Evolutionary conservation across 2,797 vertebrate species (phyloP).

Genomic region (Potorous gilbertii): DNA sequence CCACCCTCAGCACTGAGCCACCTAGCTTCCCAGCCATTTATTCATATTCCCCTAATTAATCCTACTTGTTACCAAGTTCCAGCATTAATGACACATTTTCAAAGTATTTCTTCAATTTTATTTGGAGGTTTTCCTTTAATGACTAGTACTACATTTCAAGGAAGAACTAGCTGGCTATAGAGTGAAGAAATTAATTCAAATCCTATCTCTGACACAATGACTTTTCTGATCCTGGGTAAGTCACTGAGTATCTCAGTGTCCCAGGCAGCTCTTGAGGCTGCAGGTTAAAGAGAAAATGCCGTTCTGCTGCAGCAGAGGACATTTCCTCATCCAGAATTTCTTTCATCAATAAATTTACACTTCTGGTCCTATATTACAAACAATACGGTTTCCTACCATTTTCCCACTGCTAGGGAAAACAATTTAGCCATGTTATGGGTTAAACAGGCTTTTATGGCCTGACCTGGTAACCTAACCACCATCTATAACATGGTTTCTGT

Average conservation of each 20-base stretch:
- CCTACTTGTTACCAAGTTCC: background rate
- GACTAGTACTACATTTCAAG: conserved; percentile 9
- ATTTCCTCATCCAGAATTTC: background rate
- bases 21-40: background rate
- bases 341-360: background rate
- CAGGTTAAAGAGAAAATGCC: background rate
- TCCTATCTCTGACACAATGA: background rate
- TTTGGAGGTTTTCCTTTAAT: conserved; percentile 44
- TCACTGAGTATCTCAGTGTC: background rate
- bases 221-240: background rate
- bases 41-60: background rate
- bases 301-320: background rate
- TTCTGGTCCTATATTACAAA: background rate
- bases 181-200: background rate
- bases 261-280: background rate
- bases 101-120: conserved; percentile 14
- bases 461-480: background rate
- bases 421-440: conserved; percentile 2
- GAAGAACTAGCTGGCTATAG: background rate
- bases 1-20: too few species aligned
- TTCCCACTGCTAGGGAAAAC: background rate
- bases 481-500: background rate
- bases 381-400: background rate
- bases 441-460: conserved; percentile 8
- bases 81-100: conserved; percentile 11